These are phyloP conservation scores for Rhabdomys dilectus DNA, from an alignment of 2,113 vertebrate species.

Conservation along the genomic window DNA sequence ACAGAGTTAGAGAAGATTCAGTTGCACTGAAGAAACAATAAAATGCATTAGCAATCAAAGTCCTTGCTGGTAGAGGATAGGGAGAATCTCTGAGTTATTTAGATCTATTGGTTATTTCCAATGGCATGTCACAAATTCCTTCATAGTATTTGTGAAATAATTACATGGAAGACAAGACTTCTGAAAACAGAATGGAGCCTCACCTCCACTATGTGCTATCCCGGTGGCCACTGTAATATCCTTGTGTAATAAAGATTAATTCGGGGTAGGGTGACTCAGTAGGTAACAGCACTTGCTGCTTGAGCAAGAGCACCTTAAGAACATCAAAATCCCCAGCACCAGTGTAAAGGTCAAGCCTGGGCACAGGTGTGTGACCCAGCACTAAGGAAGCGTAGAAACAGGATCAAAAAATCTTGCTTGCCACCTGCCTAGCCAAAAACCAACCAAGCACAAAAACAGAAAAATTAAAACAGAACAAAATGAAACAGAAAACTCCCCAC, in stretches of 20 bases:
- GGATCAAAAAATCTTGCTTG: neutral
- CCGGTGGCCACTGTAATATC: neutral
- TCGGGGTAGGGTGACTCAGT: neutral
- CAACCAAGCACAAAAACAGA: neutral
- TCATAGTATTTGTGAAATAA: constrained; percentile 33
- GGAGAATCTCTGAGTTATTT: neutral
- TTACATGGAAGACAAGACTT: neutral
- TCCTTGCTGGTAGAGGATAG: neutral
- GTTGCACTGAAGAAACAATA: neutral
- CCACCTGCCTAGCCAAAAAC: neutral
- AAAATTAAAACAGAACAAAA: neutral
- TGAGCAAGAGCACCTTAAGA: neutral
- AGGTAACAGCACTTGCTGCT: neutral
- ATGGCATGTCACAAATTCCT: neutral
- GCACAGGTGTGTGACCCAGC: too few relatives aligned
- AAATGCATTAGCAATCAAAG: neutral
- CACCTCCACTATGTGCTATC: neutral
- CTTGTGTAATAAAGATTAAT: neutral
- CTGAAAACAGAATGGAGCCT: constrained; percentile 5
- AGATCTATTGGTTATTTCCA: constrained; percentile 24
- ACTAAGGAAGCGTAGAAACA: neutral
- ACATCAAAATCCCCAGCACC: neutral
- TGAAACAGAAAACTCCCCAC: too few relatives aligned
- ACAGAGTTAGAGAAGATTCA: constrained; percentile 21
- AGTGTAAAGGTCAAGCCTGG: neutral